These are phyloP conservation scores for Ataeniobius toweri DNA, from an alignment of 2,797 vertebrate genomes.

Conservation along the genomic window DNA sequence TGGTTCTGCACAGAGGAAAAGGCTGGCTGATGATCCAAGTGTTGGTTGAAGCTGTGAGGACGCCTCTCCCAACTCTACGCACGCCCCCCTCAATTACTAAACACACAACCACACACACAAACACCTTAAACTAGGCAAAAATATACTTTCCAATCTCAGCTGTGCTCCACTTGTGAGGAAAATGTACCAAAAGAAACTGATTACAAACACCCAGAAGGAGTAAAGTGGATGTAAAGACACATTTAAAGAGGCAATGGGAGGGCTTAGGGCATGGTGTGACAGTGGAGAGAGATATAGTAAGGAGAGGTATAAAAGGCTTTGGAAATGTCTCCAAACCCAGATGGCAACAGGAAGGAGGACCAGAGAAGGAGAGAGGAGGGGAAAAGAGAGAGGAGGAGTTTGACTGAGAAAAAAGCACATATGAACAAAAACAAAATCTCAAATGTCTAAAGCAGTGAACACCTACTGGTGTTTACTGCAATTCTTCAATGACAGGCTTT, in stretches of 20 bases:
- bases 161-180: not conserved
- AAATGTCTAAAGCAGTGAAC: constrained; percentile 1
- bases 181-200: constrained; percentile 18
- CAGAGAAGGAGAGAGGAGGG: constrained; percentile 25
- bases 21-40: constrained; percentile 40
- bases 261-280: constrained; percentile 67
- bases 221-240: constrained; percentile 2
- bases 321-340: constrained; percentile 41
- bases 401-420: constrained; percentile 4
- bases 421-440: not conserved
- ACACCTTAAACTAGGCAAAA: constrained; percentile 4
- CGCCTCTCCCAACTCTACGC: constrained; percentile 18
- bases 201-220: constrained; percentile 12
- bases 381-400: constrained; percentile 19
- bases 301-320: constrained; percentile 56
- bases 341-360: constrained; percentile 60
- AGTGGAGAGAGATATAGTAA: constrained; percentile 66
- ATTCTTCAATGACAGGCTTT: not conserved
- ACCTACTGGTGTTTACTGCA: not conserved
- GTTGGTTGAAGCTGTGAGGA: constrained; percentile 6
- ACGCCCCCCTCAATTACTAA: constrained; percentile 47
- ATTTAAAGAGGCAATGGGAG: constrained; percentile 55
- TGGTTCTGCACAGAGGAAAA: constrained; percentile 16
- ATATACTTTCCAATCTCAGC: not conserved
- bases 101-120: constrained; percentile 28